Evolutionary conservation across 1,140 invertebrate genomes (phyloP).

Genomic region (Cyphomyrmex costatus): DNA sequence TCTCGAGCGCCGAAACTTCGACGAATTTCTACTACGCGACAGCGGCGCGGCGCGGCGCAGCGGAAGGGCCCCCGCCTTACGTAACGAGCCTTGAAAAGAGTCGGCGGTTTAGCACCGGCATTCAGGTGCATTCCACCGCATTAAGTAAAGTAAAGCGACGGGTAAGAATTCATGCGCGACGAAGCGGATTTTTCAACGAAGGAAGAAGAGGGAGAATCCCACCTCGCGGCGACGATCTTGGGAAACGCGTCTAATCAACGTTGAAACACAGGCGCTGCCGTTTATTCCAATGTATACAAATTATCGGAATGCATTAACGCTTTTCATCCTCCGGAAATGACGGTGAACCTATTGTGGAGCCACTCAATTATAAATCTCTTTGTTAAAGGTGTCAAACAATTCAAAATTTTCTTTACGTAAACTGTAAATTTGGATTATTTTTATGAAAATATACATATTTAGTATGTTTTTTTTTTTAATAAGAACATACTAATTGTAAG

Average conservation of each 20-base stretch:
- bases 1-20: constrained; percentile 60
- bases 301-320: too few species aligned
- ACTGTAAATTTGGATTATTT: too few species aligned
- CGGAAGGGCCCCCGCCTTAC: constrained; percentile 12
- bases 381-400: too few species aligned
- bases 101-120: neutral
- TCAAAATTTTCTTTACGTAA: too few species aligned
- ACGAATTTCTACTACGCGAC: constrained; percentile 61
- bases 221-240: neutral
- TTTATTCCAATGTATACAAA: neutral
- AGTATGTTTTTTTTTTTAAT: too few species aligned
- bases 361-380: too few species aligned
- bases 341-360: too few species aligned
- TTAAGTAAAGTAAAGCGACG: constrained; percentile 14
- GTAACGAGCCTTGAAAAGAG: constrained; percentile 43
- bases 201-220: neutral
- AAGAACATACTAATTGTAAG: too few species aligned
- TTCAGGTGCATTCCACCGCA: constrained; percentile 37
- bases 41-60: neutral
- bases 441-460: too few species aligned
- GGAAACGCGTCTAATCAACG: neutral
- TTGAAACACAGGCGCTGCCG: neutral
- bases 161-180: neutral
- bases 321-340: too few species aligned
- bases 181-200: neutral